phyloP scores from a whole-genome alignment of 2,113 vertebrate genomes.

The Macaca nemestrina region DNA sequence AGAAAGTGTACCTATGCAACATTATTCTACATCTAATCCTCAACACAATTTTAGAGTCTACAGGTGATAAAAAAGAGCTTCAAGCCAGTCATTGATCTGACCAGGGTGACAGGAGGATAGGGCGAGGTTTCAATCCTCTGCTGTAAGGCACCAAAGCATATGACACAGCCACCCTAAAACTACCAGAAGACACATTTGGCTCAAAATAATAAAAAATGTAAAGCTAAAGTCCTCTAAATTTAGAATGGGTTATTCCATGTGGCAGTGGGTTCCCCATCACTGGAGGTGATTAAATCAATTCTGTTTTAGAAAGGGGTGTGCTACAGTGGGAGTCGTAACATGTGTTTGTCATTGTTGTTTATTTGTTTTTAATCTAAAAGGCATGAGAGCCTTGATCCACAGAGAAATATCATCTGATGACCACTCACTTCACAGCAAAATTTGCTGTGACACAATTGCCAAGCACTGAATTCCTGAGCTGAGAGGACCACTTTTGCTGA shows the following conservation, averaged over 20 bases:
- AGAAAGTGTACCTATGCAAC: background rate
- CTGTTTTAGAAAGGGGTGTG: background rate
- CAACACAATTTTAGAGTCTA: background rate
- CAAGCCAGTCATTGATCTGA: background rate
- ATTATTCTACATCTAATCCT: background rate
- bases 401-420: background rate
- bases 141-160: background rate
- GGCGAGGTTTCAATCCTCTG: background rate
- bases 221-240: background rate
- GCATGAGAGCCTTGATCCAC: background rate
- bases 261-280: background rate
- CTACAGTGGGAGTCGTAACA: background rate
- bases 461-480: background rate
- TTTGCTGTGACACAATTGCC: background rate
- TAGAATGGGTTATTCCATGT: background rate
- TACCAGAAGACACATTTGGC: background rate
- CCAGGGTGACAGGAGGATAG: background rate
- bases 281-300: background rate
- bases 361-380: slow-evolving; percentile 4
- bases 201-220: background rate
- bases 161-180: background rate
- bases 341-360: background rate
- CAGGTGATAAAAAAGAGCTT: background rate
- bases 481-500: background rate
- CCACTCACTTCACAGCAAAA: background rate